These are phyloP conservation scores for Poliocrania exsul DNA, from an alignment of 2,797 vertebrate species.

Conservation along the genomic window DNA sequence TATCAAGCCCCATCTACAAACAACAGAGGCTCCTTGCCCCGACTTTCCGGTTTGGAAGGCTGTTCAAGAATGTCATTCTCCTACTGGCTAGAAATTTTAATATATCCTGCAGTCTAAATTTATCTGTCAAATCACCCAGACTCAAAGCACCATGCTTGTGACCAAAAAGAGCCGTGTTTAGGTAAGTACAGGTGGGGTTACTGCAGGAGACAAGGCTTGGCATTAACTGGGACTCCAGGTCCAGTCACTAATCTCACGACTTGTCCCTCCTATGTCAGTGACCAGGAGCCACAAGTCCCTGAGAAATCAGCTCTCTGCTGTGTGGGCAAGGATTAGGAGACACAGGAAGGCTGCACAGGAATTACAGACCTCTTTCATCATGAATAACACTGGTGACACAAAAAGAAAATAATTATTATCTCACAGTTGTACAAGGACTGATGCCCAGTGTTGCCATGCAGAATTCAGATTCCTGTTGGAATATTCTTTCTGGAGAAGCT, in stretches of 20 bases:
- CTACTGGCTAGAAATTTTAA: background rate
- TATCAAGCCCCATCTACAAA: slow-evolving; percentile 57
- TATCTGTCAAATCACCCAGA: slow-evolving; percentile 11
- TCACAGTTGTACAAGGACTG: background rate
- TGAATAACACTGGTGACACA: background rate
- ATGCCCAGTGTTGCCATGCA: background rate
- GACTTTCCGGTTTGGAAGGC: slow-evolving; percentile 1
- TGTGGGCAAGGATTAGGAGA: background rate
- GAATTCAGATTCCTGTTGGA: background rate
- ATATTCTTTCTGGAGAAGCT: background rate
- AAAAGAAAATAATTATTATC: background rate
- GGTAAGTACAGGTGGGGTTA: background rate
- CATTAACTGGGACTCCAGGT: background rate
- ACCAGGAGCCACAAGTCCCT: background rate
- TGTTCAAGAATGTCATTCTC: background rate
- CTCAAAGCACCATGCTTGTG: background rate
- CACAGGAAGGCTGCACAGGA: background rate
- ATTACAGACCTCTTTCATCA: background rate
- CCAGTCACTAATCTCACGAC: background rate
- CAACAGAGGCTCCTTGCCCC: slow-evolving; percentile 1
- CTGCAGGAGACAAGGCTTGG: background rate
- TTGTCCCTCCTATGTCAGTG: background rate
- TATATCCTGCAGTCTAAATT: background rate
- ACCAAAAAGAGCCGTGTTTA: slow-evolving; percentile 9
- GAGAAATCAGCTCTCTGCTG: background rate